A percentile compares a stretch with the other conserved stretches of the same genome.
phyloP scores from a whole-genome alignment of 2,113 vertebrate species.

The Morone chrysops region DNA sequence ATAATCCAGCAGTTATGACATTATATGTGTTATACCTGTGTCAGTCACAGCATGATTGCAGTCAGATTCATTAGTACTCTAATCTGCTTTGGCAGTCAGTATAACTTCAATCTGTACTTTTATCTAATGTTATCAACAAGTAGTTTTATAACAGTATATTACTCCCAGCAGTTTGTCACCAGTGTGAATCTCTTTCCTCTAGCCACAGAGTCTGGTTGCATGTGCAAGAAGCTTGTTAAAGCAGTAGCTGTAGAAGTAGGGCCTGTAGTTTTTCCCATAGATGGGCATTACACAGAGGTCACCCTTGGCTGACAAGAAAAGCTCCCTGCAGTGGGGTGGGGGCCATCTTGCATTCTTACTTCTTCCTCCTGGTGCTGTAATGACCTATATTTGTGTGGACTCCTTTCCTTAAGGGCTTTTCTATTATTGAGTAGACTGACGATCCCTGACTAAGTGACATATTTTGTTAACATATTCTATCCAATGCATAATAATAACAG shows the following conservation, averaged over 20 bases:
- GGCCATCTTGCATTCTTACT: slow-evolving; percentile 2
- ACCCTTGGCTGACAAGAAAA: slow-evolving; percentile 16
- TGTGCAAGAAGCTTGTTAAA: neutral
- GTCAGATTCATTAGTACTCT: neutral
- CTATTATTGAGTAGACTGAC: too few species aligned
- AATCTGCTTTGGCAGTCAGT: neutral
- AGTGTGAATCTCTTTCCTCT: neutral
- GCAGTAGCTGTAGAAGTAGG: neutral
- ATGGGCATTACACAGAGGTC: slow-evolving; percentile 32
- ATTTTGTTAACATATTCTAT: too few species aligned
- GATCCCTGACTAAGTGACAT: too few species aligned
- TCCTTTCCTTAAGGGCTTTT: too few species aligned
- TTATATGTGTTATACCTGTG: neutral
- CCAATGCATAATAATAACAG: too few species aligned
- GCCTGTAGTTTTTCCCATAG: slow-evolving; percentile 36
- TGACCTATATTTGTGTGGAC: neutral
- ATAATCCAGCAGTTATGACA: neutral
- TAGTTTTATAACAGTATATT: neutral
- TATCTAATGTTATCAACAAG: neutral
- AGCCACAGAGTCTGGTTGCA: neutral
- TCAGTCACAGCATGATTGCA: neutral
- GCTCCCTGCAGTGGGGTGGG: neutral
- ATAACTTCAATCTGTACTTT: neutral
- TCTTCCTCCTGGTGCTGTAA: neutral
- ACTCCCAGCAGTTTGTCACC: neutral